phyloP scores from a whole-genome alignment of 2,888 invertebrate species.

The Nomada flava region DNA sequence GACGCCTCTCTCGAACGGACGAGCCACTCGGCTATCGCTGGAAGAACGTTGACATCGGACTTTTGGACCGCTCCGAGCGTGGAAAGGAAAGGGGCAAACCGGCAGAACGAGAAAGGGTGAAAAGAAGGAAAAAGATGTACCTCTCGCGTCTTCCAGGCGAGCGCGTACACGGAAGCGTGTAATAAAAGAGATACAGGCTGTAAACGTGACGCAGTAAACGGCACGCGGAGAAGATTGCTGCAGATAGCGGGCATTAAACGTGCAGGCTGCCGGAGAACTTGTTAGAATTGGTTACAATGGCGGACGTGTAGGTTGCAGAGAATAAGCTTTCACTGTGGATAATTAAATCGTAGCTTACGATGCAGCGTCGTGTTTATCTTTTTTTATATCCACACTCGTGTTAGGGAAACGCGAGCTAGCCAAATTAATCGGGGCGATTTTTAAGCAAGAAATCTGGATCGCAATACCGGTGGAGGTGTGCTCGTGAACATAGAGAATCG shows the following conservation, averaged over 20 bases:
- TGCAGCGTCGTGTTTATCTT: no score
- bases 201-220: slow-evolving; percentile 30
- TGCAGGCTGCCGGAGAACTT: background rate
- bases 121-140: background rate
- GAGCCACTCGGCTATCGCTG: slow-evolving; percentile 22
- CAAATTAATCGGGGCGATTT: no score
- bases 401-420: no score
- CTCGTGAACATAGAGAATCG: background rate
- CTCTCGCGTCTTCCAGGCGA: background rate
- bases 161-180: background rate
- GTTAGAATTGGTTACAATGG: background rate
- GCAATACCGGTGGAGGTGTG: background rate
- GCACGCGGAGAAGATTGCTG: slow-evolving; percentile 5
- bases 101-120: background rate
- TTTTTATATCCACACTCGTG: no score
- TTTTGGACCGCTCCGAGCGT: background rate
- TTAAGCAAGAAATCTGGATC: background rate
- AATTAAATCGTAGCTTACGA: no score
- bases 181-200: slow-evolving; percentile 41
- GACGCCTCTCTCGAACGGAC: slow-evolving; percentile 13
- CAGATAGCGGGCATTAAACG: slow-evolving; percentile 7
- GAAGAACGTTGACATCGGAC: slow-evolving; percentile 22
- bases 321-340: no score
- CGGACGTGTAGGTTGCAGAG: no score
- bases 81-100: background rate